Conservation (phyloP, 2,113 vertebrate species). For the Ochotona curzoniae region DNA sequence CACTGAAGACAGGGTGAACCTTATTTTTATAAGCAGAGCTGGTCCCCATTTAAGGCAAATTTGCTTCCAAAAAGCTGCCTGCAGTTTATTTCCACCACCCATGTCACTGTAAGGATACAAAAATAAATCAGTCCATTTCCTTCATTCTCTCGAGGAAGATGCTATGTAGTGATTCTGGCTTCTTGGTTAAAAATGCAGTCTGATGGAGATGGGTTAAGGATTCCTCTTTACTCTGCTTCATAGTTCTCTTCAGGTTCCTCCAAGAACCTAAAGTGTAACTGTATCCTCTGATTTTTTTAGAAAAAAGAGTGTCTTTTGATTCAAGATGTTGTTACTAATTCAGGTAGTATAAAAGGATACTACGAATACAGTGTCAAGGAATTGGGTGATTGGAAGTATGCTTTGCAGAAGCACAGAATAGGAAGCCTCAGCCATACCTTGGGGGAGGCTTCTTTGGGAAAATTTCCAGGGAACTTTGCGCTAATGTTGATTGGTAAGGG, state of each 20-base stretch:
- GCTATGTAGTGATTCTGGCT: neutral
- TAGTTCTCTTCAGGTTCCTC: neutral
- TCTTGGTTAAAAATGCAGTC: slow-evolving; percentile 43
- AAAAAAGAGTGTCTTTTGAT: slow-evolving; percentile 1
- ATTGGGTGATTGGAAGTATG: neutral
- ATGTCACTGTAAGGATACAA: neutral
- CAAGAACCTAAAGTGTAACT: slow-evolving; percentile 28
- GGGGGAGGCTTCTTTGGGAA: neutral
- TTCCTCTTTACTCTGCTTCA: neutral
- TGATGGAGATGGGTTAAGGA: slow-evolving; percentile 11
- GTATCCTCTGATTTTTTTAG: neutral
- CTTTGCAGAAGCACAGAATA: slow-evolving; percentile 14
- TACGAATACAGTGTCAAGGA: neutral
- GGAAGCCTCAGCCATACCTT: neutral
- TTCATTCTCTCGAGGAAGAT: slow-evolving; percentile 3
- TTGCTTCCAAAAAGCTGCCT: neutral
- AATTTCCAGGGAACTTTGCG: neutral
- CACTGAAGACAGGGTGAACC: neutral
- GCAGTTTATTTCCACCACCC: neutral
- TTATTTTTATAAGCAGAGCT: slow-evolving; percentile 20
- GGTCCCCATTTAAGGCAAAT: neutral
- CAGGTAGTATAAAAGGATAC: neutral
- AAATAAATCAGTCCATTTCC: slow-evolving; percentile 4
- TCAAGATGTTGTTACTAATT: slow-evolving; percentile 10
- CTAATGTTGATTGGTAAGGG: neutral